Evolutionary conservation across 2,113 vertebrate genomes (phyloP).

Genomic region (Chionomys nivalis): DNA sequence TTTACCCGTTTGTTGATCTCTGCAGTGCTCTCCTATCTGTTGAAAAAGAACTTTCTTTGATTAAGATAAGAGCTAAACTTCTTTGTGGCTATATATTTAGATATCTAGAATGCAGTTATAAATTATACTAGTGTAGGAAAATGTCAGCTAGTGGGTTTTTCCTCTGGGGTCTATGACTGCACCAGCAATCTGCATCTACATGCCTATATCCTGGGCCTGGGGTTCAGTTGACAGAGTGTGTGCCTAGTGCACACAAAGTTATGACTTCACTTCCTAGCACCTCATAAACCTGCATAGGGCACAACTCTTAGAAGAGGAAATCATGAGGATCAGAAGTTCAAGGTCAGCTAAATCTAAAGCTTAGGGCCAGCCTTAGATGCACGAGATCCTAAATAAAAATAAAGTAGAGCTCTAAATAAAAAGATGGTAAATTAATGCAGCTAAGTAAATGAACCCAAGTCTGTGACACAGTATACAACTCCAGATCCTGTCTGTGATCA

Average conservation of each 20-base stretch:
- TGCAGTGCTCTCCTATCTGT: neutral
- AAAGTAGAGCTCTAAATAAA: neutral
- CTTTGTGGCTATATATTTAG: neutral
- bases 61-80: neutral
- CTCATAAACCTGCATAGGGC: neutral
- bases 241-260: neutral
- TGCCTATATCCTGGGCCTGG: neutral
- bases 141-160: neutral
- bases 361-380: neutral
- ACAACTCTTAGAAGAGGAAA: neutral
- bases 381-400: neutral
- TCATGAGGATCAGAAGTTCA: neutral
- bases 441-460: neutral
- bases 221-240: neutral
- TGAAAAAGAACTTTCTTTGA: neutral
- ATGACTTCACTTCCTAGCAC: neutral
- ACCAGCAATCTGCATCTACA: neutral
- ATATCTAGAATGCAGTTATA: neutral
- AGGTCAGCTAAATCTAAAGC: neutral
- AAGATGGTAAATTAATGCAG: neutral
- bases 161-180: neutral
- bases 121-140: neutral
- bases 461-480: fast-evolving
- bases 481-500: neutral
- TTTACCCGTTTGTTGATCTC: neutral